Conservation (phyloP, 2,113 vertebrate species). For the Grammomys dolichurus region DNA sequence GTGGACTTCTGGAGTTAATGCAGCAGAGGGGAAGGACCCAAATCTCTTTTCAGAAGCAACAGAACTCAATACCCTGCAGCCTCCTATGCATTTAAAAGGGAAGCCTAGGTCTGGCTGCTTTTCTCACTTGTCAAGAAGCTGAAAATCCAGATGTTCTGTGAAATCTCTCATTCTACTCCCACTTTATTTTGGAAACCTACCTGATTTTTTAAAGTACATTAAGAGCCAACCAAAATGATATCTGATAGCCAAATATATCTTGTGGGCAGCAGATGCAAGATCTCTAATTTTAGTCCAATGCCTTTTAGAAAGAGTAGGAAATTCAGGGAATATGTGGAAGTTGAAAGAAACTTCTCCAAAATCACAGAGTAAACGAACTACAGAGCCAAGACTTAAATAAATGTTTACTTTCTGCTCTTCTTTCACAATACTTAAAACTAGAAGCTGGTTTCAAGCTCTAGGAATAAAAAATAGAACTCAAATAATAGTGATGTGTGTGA, state of each 20-base stretch:
- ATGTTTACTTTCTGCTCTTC: background rate
- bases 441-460: background rate
- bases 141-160: conserved; percentile 73
- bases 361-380: background rate
- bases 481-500: background rate
- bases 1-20: background rate
- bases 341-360: background rate
- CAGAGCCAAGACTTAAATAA: background rate
- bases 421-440: background rate
- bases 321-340: background rate
- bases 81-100: background rate
- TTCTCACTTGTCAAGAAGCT: conserved; percentile 50
- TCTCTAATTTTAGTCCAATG: conserved; percentile 53
- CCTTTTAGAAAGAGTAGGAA: background rate
- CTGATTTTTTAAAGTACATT: conserved; percentile 34
- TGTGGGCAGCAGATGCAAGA: background rate
- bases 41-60: background rate
- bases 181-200: conserved; percentile 50
- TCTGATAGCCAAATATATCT: conserved; percentile 38
- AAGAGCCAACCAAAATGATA: conserved; percentile 53
- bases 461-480: background rate
- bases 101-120: background rate
- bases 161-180: conserved; percentile 34
- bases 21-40: fast-evolving
- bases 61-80: fast-evolving